Evolutionary conservation across 2,888 invertebrate genomes (phyloP).

Genomic region (Rutpela maculata): DNA sequence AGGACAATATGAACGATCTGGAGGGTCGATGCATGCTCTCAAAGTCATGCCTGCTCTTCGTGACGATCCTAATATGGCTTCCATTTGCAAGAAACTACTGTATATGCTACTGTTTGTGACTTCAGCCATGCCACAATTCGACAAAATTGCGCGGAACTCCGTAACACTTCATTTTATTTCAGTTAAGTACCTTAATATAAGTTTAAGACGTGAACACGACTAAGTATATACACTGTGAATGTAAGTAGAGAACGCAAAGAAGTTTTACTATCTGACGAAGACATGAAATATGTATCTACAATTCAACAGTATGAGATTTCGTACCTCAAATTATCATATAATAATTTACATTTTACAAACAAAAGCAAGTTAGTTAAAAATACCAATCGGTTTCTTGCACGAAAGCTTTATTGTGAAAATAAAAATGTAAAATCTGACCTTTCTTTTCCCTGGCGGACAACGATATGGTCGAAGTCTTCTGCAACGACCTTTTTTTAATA

Average conservation of each 20-base stretch:
- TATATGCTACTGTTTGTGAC: conserved; percentile 48
- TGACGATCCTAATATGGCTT: conserved; percentile 52
- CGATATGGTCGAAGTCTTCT: too few relatives aligned
- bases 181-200: not conserved
- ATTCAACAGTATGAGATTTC: too few relatives aligned
- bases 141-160: conserved; percentile 11
- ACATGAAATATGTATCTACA: too few relatives aligned
- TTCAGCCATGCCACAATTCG: conserved; percentile 23
- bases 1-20: conserved; percentile 38
- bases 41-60: conserved; percentile 45
- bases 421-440: too few relatives aligned
- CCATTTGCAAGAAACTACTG: conserved; percentile 46
- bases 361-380: too few relatives aligned
- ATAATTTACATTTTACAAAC: too few relatives aligned
- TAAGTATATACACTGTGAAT: not conserved
- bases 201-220: not conserved
- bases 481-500: too few relatives aligned
- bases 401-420: too few relatives aligned
- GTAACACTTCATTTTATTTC: conserved; percentile 27
- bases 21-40: conserved; percentile 40
- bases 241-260: not conserved
- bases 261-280: not conserved
- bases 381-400: too few relatives aligned
- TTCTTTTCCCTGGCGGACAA: too few relatives aligned
- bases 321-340: too few relatives aligned